These are phyloP conservation scores for Alces alces DNA, from an alignment of 2,113 vertebrate species.

Conservation along the genomic window DNA sequence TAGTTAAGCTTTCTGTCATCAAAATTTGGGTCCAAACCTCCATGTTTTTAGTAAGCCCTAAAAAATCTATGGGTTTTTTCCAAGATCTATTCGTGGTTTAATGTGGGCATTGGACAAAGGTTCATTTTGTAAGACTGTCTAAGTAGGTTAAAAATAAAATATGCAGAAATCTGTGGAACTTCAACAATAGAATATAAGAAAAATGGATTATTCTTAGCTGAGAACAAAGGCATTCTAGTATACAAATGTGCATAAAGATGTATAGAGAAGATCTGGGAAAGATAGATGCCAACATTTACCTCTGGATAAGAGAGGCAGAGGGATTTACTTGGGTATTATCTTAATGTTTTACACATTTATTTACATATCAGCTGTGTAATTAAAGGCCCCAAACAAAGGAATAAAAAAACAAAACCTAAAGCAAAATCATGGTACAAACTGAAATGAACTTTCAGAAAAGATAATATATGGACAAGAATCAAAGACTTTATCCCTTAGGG, in stretches of 20 bases:
- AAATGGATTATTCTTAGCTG: conserved; percentile 47
- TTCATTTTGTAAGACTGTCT: conserved; percentile 40
- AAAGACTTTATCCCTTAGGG: background rate
- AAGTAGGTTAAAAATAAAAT: conserved; percentile 52
- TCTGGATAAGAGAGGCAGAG: background rate
- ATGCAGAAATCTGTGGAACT: conserved; percentile 57
- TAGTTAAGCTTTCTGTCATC: background rate
- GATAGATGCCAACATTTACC: background rate
- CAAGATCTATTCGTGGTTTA: background rate
- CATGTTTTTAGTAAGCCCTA: background rate
- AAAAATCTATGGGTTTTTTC: background rate
- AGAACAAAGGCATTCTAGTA: conserved; percentile 23
- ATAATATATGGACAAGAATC: background rate
- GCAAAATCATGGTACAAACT: background rate
- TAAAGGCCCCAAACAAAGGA: background rate
- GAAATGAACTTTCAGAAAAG: background rate
- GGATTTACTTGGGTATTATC: background rate
- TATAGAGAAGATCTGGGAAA: background rate
- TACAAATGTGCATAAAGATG: background rate
- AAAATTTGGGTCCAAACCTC: background rate
- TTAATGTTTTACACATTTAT: background rate
- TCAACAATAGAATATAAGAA: conserved; percentile 11
- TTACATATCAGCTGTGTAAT: background rate
- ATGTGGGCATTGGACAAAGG: conserved; percentile 51
- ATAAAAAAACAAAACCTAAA: background rate